phyloP scores from a whole-genome alignment of 1,140 invertebrate genomes.

The Heliconius eleuchia region DNA sequence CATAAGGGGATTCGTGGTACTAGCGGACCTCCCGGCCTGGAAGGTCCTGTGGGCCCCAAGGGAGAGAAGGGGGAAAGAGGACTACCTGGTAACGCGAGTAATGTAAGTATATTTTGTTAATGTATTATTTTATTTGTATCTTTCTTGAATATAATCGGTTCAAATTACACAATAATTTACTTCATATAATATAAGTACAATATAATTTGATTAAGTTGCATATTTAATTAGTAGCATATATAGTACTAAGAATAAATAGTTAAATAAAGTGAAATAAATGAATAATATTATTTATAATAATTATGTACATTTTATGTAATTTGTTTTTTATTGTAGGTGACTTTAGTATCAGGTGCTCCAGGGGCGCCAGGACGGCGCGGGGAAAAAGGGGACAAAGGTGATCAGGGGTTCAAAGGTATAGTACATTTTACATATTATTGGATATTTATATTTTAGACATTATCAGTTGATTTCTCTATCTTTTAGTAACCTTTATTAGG shows the following conservation, averaged over 20 bases:
- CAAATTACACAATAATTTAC: too few species aligned
- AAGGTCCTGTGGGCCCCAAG: conserved; percentile 50
- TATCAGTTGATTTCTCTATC: too few species aligned
- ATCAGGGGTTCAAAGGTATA: conserved; percentile 56
- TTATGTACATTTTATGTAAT: too few species aligned
- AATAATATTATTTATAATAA: too few species aligned
- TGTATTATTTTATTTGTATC: not conserved
- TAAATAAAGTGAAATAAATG: too few species aligned
- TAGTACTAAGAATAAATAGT: too few species aligned
- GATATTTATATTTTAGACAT: too few species aligned
- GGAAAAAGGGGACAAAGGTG: conserved; percentile 57
- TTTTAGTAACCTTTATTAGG: too few species aligned
- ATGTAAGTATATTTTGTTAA: conserved; percentile 48
- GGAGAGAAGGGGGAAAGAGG: conserved; percentile 63
- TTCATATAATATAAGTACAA: too few species aligned
- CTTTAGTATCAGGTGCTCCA: conserved; percentile 43
- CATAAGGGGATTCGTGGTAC: conserved; percentile 69
- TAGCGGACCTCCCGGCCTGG: conserved; percentile 46
- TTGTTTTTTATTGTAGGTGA: conserved; percentile 36
- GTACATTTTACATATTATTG: not conserved
- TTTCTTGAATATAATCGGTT: too few species aligned
- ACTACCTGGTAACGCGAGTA: conserved; percentile 42
- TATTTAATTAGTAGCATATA: too few species aligned
- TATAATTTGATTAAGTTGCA: too few species aligned
- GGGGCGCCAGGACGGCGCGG: conserved; percentile 50